These are phyloP conservation scores for Seira sanloemensis DNA, from an alignment of 2,888 invertebrate species.

Conservation along the genomic window DNA sequence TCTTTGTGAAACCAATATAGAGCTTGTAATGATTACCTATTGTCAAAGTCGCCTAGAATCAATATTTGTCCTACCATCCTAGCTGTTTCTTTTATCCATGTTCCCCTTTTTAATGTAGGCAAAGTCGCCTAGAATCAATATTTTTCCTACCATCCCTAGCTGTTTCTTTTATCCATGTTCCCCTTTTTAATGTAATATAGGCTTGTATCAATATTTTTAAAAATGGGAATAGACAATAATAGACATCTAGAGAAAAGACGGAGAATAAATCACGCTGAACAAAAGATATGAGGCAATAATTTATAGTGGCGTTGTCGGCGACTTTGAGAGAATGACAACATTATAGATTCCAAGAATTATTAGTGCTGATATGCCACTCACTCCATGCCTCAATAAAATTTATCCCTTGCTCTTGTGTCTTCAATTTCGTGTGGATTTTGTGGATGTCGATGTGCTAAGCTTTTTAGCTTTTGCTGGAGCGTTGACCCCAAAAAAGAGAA, in stretches of 20 bases:
- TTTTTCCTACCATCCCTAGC: not conserved
- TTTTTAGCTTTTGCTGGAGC: not conserved
- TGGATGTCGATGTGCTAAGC: not conserved
- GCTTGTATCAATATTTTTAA: not conserved
- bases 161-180: not conserved
- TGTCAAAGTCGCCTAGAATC: too few relatives aligned
- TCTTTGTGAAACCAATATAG: too few relatives aligned
- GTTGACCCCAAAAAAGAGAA: not conserved
- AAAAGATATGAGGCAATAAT: slow-evolving; percentile 12
- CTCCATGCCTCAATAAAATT: not conserved
- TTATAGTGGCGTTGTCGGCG: too few relatives aligned
- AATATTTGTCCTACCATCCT: too few relatives aligned
- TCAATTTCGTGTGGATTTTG: not conserved
- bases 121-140: not conserved
- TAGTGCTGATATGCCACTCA: slow-evolving; percentile 6
- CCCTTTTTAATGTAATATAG: too few relatives aligned
- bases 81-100: not conserved
- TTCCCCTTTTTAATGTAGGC: not conserved
- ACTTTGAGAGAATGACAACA: slow-evolving; percentile 3
- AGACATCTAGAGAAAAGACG: not conserved
- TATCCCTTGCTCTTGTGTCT: not conserved
- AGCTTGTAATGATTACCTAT: too few relatives aligned
- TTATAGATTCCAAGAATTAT: slow-evolving; percentile 13
- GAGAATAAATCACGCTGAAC: slow-evolving; percentile 6
- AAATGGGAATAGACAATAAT: not conserved